Conservation (phyloP, 2,888 invertebrate genomes). For the Mythimna albipuncta region DNA sequence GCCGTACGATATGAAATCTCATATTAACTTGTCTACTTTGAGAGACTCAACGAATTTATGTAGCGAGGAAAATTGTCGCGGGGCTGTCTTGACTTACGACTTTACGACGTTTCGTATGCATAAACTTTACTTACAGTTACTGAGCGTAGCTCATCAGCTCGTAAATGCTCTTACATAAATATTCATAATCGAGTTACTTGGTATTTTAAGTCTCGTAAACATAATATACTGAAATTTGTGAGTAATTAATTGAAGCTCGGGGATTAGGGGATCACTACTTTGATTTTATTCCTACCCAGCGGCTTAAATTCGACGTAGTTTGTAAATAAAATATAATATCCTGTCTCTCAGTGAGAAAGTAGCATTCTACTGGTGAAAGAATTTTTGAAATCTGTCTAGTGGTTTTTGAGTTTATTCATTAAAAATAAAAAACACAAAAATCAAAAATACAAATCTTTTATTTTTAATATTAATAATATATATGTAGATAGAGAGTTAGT, state of each 20-base stretch:
- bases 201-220: slow-evolving; percentile 35
- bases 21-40: slow-evolving; percentile 84
- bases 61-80: slow-evolving; percentile 79
- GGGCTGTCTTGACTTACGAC: slow-evolving; percentile 73
- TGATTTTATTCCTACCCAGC: slow-evolving; percentile 23
- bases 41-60: slow-evolving; percentile 79
- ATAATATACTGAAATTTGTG: slow-evolving; percentile 34
- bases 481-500: background rate
- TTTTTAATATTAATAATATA: too few species aligned
- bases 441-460: too few species aligned
- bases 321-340: too few species aligned
- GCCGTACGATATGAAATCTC: slow-evolving; percentile 79
- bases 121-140: slow-evolving; percentile 68
- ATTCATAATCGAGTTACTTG: slow-evolving; percentile 51
- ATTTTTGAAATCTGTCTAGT: too few species aligned
- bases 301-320: too few species aligned
- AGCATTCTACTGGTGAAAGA: too few species aligned
- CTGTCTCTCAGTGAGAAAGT: too few species aligned
- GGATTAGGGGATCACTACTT: slow-evolving; percentile 15
- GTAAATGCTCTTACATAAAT: slow-evolving; percentile 49
- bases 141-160: slow-evolving; percentile 48
- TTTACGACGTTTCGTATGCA: slow-evolving; percentile 73
- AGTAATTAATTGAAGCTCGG: slow-evolving; percentile 35
- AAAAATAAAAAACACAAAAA: too few species aligned
- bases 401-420: too few species aligned